Evolutionary conservation across 1,140 invertebrate species (phyloP).

Genomic region (Anastrepha obliqua): DNA sequence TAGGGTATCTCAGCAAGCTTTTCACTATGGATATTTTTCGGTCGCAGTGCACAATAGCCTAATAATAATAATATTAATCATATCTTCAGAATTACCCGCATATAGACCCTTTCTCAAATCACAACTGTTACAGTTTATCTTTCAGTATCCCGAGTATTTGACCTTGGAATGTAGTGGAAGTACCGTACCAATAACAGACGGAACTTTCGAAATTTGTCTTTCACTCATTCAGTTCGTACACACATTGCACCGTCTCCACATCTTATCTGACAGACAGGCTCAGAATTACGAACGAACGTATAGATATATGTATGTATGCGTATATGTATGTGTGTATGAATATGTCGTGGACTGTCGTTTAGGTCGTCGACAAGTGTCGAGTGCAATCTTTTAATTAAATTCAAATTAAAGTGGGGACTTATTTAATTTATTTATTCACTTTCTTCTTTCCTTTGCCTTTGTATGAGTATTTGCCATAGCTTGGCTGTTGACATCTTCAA

Average conservation of each 20-base stretch:
- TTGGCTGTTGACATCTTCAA: slow-evolving; percentile 40
- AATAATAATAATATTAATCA: too few relatives aligned
- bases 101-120: too few relatives aligned
- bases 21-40: too few relatives aligned
- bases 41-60: too few relatives aligned
- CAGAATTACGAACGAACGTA: background rate
- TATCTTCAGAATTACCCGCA: too few relatives aligned
- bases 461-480: background rate
- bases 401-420: slow-evolving; percentile 50
- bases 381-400: slow-evolving; percentile 53
- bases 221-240: background rate
- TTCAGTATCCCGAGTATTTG: too few relatives aligned
- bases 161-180: too few relatives aligned
- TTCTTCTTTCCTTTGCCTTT: slow-evolving; percentile 34
- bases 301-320: background rate
- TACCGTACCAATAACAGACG: too few relatives aligned
- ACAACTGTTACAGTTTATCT: too few relatives aligned
- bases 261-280: background rate
- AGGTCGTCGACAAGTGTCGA: slow-evolving; percentile 49
- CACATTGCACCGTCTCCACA: background rate
- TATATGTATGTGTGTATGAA: background rate
- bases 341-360: background rate
- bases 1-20: too few relatives aligned
- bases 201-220: too few relatives aligned
- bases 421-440: slow-evolving; percentile 50